phyloP scores from a whole-genome alignment of 2,888 invertebrate genomes.

The Sinhomidia bicolor region DNA sequence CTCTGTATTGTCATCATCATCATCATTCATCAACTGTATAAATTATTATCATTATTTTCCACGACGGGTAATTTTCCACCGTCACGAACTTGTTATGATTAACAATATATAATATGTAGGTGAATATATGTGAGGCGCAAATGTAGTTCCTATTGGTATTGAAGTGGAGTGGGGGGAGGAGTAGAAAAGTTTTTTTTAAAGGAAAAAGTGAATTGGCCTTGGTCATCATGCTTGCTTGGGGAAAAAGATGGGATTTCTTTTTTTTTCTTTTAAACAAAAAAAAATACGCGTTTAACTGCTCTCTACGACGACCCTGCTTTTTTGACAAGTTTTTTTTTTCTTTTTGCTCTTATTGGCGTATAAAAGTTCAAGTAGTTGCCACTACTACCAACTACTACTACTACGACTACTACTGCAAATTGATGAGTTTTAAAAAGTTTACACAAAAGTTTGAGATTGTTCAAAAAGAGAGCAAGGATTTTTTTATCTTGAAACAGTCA shows the following conservation, averaged over 20 bases:
- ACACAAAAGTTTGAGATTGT: slow-evolving; percentile 2
- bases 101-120: background rate
- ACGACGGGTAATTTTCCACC: background rate
- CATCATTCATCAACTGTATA: too few relatives aligned
- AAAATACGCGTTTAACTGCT: too few relatives aligned
- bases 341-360: background rate
- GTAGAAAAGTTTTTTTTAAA: background rate
- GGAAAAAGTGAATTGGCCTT: background rate
- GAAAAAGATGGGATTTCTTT: background rate
- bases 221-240: background rate
- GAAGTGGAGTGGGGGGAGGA: too few relatives aligned
- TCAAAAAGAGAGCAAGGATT: slow-evolving; percentile 5
- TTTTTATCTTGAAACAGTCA: background rate
- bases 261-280: background rate
- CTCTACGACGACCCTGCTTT: too few relatives aligned
- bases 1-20: too few relatives aligned
- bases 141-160: background rate
- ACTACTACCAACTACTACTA: too few relatives aligned
- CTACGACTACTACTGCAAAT: too few relatives aligned
- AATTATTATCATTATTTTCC: too few relatives aligned
- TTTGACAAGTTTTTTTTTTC: slow-evolving; percentile 15
- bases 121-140: too few relatives aligned
- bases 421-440: slow-evolving; percentile 8
- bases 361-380: slow-evolving; percentile 9
- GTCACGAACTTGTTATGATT: background rate